A percentile compares a stretch with the other conserved stretches of the same genome.
These are phyloP conservation scores for Cordylochernes scorpioides DNA, from an alignment of 2,888 invertebrate species.

Conservation along the genomic window DNA sequence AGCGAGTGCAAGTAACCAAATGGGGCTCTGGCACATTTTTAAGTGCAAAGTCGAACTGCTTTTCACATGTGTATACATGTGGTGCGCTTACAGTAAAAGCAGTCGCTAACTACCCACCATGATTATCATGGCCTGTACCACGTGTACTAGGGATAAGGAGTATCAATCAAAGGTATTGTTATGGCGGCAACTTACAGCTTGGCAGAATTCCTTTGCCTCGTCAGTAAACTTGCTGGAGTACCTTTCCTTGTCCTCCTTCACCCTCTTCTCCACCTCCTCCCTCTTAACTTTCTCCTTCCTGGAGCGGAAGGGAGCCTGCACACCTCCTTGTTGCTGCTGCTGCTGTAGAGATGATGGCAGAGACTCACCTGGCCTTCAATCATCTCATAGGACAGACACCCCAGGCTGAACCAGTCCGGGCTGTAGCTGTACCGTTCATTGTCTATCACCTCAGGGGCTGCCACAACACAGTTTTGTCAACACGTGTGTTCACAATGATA, in stretches of 20 bases:
- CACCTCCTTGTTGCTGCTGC: slow-evolving; percentile 2
- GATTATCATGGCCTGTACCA: no score
- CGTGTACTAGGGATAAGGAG: no score
- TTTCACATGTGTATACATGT: no score
- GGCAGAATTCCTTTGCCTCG: slow-evolving; percentile 68
- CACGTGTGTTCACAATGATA: no score
- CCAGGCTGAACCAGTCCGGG: slow-evolving; percentile 96
- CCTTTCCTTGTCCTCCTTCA: slow-evolving; percentile 82
- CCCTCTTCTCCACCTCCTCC: slow-evolving; percentile 87
- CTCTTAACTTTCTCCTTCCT: slow-evolving; percentile 48
- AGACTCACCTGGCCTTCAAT: slow-evolving; percentile 56
- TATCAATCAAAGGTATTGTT: no score
- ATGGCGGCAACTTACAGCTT: slow-evolving; percentile 29
- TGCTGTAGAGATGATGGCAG: no score
- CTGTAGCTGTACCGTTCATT: slow-evolving; percentile 89
- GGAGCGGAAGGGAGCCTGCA: slow-evolving; percentile 29
- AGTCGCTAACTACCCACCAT: no score
- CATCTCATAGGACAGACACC: slow-evolving; percentile 87
- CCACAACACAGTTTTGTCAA: no score
- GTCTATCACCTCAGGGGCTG: slow-evolving; percentile 73
- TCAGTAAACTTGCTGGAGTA: slow-evolving; percentile 87
- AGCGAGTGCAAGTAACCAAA: no score
- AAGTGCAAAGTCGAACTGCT: no score
- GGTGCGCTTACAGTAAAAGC: no score
- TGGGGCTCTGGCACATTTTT: no score